Conservation (phyloP, 1,140 invertebrate genomes). For the Araneus ventricosus region DNA sequence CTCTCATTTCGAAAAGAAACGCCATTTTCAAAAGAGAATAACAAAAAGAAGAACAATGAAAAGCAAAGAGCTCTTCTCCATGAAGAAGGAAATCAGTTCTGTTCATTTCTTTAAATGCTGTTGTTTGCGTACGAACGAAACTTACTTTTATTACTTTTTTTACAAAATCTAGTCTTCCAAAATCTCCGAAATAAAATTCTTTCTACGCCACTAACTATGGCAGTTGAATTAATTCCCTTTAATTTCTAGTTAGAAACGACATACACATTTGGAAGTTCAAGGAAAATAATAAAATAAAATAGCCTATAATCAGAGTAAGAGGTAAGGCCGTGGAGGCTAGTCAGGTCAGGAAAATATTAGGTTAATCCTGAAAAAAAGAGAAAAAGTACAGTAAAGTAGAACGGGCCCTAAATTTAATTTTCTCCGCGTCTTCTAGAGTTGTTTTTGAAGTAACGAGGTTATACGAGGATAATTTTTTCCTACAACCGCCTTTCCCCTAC, state of each 20-base stretch:
- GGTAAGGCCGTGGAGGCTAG: not conserved
- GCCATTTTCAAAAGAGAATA: not conserved
- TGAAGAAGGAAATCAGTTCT: not conserved
- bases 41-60: not conserved
- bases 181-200: constrained; percentile 50
- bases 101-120: constrained; percentile 21
- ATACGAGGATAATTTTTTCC: constrained; percentile 35
- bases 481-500: not conserved
- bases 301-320: constrained; percentile 40
- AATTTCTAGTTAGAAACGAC: constrained; percentile 47
- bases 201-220: constrained; percentile 32
- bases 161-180: not conserved
- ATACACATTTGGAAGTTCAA: not conserved
- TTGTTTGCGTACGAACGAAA: not conserved
- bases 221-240: constrained; percentile 51
- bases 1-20: not conserved
- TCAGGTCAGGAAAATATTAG: constrained; percentile 49
- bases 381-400: constrained; percentile 35
- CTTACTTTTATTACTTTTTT: not conserved
- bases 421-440: constrained; percentile 57
- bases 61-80: not conserved
- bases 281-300: constrained; percentile 54
- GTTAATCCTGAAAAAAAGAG: constrained; percentile 46
- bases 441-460: constrained; percentile 73
- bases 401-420: constrained; percentile 69